phyloP scores from a whole-genome alignment of 2,888 invertebrate genomes.

The Scelioninae gen. 1 region DNA sequence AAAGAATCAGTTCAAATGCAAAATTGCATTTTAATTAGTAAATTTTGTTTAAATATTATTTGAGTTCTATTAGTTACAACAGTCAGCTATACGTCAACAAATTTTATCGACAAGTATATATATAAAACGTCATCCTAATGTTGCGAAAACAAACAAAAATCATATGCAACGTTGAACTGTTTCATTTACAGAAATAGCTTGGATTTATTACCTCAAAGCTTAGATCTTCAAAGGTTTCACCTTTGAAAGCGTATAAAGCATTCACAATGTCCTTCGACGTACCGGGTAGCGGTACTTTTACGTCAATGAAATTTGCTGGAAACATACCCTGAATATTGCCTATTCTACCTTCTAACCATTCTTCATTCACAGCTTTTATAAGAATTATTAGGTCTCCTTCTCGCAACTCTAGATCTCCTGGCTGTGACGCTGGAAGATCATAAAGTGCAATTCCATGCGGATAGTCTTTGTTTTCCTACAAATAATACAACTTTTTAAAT shows the following conservation, averaged over 20 bases:
- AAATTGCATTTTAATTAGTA: no score
- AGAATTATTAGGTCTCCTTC: conserved; percentile 91
- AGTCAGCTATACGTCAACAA: no score
- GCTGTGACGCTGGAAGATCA: conserved; percentile 90
- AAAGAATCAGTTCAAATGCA: no score
- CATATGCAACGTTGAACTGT: not conserved
- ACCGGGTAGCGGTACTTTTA: conserved; percentile 88
- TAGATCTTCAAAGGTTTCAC: conserved; percentile 87
- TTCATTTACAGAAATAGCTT: conserved; percentile 18
- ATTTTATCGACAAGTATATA: not conserved
- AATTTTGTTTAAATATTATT: no score
- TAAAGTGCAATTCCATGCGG: conserved; percentile 92
- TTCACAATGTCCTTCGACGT: conserved; percentile 84
- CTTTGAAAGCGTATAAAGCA: conserved; percentile 90
- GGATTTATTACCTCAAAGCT: conserved; percentile 85
- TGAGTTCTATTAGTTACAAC: no score
- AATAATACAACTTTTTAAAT: no score
- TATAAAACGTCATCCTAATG: not conserved
- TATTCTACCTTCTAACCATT: conserved; percentile 92
- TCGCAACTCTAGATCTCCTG: conserved; percentile 91
- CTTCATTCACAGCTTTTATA: conserved; percentile 89
- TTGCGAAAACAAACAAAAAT: not conserved
- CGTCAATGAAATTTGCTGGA: conserved; percentile 91
- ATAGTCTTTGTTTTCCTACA: conserved; percentile 79
- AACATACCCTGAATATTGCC: conserved; percentile 91